phyloP scores from a whole-genome alignment of 2,888 invertebrate species.

The Homarus gammarus region DNA sequence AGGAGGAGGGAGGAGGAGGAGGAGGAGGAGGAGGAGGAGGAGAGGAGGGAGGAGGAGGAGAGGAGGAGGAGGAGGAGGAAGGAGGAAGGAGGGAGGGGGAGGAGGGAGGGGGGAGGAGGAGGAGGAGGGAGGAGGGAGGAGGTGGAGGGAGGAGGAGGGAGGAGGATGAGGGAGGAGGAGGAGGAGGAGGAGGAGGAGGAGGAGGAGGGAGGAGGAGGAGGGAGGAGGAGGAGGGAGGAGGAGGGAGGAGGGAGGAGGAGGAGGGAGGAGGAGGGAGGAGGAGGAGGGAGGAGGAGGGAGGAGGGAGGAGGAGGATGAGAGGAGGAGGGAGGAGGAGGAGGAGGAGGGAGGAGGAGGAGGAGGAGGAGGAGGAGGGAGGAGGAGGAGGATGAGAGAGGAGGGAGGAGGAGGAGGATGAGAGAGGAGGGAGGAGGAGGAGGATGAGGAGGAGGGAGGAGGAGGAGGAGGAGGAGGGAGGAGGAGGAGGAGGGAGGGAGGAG shows the following conservation, averaged over 20 bases:
- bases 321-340: background rate
- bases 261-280: background rate
- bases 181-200: background rate
- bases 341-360: background rate
- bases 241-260: background rate
- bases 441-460: background rate
- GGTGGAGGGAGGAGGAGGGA: no score
- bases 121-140: no score
- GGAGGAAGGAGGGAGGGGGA: no score
- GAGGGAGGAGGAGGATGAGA: background rate
- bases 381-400: conserved; percentile 2
- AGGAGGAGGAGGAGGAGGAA: no score
- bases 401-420: background rate
- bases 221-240: background rate
- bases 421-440: conserved; percentile 1
- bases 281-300: no score
- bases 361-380: conserved; percentile 8
- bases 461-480: background rate
- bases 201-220: background rate
- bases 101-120: no score
- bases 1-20: no score
- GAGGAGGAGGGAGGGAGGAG: background rate
- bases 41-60: no score
- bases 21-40: no score
- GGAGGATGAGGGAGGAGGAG: no score